These are phyloP conservation scores for Mustela nigripes DNA, from an alignment of 2,113 vertebrate genomes.

Conservation along the genomic window DNA sequence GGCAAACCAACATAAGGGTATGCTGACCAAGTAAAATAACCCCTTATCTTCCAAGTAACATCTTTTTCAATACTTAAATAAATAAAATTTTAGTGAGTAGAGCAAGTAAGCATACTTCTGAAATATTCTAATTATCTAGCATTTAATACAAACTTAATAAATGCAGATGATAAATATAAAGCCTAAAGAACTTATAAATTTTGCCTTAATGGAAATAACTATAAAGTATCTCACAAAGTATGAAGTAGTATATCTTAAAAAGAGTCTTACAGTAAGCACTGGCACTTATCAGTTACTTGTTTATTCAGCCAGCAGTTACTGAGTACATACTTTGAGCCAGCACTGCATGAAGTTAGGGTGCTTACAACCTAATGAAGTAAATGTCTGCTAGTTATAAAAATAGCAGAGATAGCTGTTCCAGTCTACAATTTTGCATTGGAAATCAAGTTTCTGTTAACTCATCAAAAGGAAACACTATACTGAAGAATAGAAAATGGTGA, in stretches of 20 bases:
- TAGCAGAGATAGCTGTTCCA: background rate
- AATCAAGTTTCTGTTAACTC: background rate
- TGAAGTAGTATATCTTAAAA: background rate
- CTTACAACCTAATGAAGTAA: slow-evolving; percentile 13
- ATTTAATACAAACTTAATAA: slow-evolving; percentile 1
- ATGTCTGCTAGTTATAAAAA: slow-evolving; percentile 50
- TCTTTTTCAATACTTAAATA: slow-evolving; percentile 43
- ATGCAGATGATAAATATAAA: slow-evolving; percentile 36
- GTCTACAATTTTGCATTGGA: slow-evolving; percentile 18
- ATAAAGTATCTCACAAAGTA: slow-evolving; percentile 57
- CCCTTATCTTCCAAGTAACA: background rate
- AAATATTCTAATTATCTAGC: slow-evolving; percentile 28
- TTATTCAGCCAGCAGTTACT: slow-evolving; percentile 1
- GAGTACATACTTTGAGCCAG: background rate
- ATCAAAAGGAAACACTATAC: background rate
- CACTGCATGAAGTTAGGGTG: background rate
- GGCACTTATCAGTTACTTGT: background rate
- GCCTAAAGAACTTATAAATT: slow-evolving; percentile 46
- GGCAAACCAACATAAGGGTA: background rate
- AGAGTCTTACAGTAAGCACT: slow-evolving; percentile 37
- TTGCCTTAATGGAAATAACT: slow-evolving; percentile 54
- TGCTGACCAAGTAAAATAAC: slow-evolving; percentile 10
- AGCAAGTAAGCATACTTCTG: slow-evolving; percentile 38
- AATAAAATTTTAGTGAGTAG: slow-evolving; percentile 28
- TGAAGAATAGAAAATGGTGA: background rate